These are phyloP conservation scores for Leptosomus discolor DNA, from an alignment of 2,113 vertebrate genomes.

Conservation along the genomic window DNA sequence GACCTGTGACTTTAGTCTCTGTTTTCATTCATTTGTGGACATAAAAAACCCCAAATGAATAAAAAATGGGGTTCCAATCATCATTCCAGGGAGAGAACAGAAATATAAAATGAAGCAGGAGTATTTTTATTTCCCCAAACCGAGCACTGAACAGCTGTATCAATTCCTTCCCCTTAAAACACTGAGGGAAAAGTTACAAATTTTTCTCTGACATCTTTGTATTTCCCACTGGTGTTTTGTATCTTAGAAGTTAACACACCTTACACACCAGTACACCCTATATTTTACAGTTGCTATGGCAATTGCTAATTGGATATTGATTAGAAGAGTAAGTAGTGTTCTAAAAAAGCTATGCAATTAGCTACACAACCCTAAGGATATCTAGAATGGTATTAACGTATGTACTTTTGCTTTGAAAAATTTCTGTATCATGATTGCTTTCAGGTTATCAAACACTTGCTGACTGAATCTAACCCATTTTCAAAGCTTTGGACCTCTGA, in stretches of 20 bases:
- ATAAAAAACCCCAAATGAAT: neutral
- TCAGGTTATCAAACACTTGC: neutral
- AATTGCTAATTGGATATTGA: constrained; percentile 43
- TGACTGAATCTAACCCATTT: neutral
- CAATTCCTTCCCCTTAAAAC: neutral
- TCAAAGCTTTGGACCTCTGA: neutral
- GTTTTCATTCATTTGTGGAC: neutral
- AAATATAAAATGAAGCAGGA: neutral
- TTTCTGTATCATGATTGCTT: neutral
- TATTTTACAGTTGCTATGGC: constrained; percentile 11
- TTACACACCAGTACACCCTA: neutral
- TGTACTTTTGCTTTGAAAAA: neutral
- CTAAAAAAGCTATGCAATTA: constrained; percentile 12
- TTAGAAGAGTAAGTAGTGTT: neutral
- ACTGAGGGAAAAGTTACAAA: neutral
- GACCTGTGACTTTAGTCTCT: neutral
- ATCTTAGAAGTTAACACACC: neutral
- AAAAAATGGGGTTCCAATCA: accelerated
- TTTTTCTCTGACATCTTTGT: neutral
- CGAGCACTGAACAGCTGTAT: neutral
- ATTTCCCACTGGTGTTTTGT: neutral
- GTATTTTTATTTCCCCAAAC: neutral
- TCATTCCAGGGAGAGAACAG: neutral
- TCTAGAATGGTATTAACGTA: neutral
- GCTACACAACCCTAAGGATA: neutral